Evolutionary conservation across 2,888 invertebrate genomes (phyloP).

Genomic region (Ethmia dodecea): DNA sequence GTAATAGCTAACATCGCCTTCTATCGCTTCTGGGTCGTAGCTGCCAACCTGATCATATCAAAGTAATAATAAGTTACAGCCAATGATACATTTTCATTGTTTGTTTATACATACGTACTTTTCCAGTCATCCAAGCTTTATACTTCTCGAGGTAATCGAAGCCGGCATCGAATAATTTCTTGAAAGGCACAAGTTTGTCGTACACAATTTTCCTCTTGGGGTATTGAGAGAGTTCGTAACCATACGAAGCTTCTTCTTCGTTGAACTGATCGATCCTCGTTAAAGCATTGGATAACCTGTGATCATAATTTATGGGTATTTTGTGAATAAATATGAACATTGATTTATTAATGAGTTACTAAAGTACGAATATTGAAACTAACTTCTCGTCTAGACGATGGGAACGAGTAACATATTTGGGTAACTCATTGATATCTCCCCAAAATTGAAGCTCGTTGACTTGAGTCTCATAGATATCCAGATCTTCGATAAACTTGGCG

Average conservation of each 20-base stretch:
- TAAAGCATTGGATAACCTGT: constrained; percentile 83
- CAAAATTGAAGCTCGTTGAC: constrained; percentile 91
- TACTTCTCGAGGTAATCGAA: constrained; percentile 90
- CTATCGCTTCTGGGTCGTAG: constrained; percentile 93
- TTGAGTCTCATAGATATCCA: constrained; percentile 87
- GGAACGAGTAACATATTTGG: constrained; percentile 89
- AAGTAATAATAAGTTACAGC: too few species aligned
- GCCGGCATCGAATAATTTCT: constrained; percentile 92
- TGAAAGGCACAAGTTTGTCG: constrained; percentile 90
- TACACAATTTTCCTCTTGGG: constrained; percentile 87
- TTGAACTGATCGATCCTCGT: constrained; percentile 92
- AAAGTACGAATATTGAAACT: constrained; percentile 23
- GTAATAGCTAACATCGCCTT: constrained; percentile 83
- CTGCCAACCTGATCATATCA: constrained; percentile 90
- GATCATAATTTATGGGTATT: constrained; percentile 10
- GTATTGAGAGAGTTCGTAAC: constrained; percentile 93
- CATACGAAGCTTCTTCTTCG: constrained; percentile 92
- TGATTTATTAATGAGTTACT: too few species aligned
- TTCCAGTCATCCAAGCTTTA: constrained; percentile 89
- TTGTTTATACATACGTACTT: too few species aligned
- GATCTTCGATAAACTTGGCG: constrained; percentile 88
- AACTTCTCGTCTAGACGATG: constrained; percentile 85
- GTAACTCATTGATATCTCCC: constrained; percentile 90
- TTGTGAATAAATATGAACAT: too few species aligned
- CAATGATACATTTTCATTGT: too few species aligned